Base-by-base conservation (phyloP, 2,797 vertebrate species). In the Sebastes jordani region DNA sequence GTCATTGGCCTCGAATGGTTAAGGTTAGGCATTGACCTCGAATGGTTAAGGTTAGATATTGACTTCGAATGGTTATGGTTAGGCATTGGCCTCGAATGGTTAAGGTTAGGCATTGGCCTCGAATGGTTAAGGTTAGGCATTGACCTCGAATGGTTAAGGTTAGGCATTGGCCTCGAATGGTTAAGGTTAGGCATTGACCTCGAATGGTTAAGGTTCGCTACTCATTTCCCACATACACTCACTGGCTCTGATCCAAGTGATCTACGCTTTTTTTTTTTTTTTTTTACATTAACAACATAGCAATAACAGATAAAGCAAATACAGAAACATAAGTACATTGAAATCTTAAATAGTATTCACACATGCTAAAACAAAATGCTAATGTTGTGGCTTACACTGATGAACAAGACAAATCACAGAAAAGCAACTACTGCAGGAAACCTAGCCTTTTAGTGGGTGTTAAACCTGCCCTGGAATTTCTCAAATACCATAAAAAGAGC, bases 11-110 rank as follows among this genome's bases (percentile, higher is more conserved):
- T 34, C 0, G 0, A 36, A 36, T 11, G 0, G 34, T 36, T 36
- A 36, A 4, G 4, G 32, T 32, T 32, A 32, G 32, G 32, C 1
- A 32, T 10, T 32, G 32, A 4, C 3, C 3, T 32, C 0, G 1
- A 32, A 34, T 34, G 9, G 32, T 34, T 34, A 34, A 10, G 9
- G 34, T 36, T 36, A 11, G 10, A 10, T 4, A 36, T 36, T 36
- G 34, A 0, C 1, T 1, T 36, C 1, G 0, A 11, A 34, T 11
- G 0, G 34, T 34, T 34, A 34, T 2, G 10, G 34, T 34, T 36
- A 36, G 34, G 34, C 2, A 36, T 11, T 36, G 34, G 1, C 4
- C 0, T 11, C 4, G 1, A 11, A 36, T 11, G 4, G 34, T 38
- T 38, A 14, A 38, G 36, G 36, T 38, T 38, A 36, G 10, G 11